A percentile compares a stretch with the other conserved stretches of the same genome.
phyloP scores from a whole-genome alignment of 1,140 invertebrate species.

The Drosophila grimshawi region DNA sequence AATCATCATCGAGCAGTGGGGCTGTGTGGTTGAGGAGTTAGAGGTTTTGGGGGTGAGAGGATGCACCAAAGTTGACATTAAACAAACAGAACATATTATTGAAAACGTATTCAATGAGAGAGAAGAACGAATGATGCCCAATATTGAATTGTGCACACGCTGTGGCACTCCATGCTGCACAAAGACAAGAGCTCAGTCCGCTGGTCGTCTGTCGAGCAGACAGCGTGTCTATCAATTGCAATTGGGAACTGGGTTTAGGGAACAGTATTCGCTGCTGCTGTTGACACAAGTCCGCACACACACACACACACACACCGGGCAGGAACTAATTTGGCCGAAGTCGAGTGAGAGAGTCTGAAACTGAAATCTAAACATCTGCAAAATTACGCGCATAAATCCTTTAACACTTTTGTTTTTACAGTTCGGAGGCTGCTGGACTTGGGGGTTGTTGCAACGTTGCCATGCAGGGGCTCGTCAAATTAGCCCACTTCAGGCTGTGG shows the following conservation, averaged over 20 bases:
- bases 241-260: constrained; percentile 18
- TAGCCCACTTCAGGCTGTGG: constrained; percentile 72
- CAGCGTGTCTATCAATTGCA: constrained; percentile 71
- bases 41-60: not conserved
- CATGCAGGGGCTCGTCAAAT: constrained; percentile 72
- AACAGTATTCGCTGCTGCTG: constrained; percentile 15
- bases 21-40: not conserved
- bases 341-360: constrained; percentile 30
- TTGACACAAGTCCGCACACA: constrained; percentile 70
- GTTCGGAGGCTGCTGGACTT: constrained; percentile 22
- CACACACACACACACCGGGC: constrained; percentile 60
- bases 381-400: constrained; percentile 83
- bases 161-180: constrained; percentile 61
- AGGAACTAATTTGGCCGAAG: constrained; percentile 58
- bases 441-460: constrained; percentile 59
- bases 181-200: constrained; percentile 15
- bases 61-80: constrained; percentile 70
- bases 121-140: constrained; percentile 41
- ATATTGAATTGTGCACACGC: constrained; percentile 76
- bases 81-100: constrained; percentile 67
- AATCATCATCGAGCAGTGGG: constrained; percentile 11
- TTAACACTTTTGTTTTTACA: constrained; percentile 69
- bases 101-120: constrained; percentile 40
- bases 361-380: constrained; percentile 81
- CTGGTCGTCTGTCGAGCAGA: constrained; percentile 46